Conservation (phyloP, 1,140 invertebrate genomes). For the Tigriopus japonicus region DNA sequence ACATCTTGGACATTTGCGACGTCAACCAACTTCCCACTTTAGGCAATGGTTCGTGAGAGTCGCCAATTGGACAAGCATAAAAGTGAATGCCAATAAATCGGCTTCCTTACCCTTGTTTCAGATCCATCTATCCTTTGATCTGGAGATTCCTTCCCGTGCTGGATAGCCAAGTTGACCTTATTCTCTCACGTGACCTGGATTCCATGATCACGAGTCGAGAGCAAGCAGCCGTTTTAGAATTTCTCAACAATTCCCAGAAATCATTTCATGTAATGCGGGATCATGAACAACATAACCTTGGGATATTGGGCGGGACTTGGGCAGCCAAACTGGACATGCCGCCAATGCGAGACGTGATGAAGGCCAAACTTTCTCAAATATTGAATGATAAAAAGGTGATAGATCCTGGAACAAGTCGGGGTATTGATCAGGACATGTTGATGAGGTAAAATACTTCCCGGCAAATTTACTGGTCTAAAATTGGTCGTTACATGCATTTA, state of each 20-base stretch:
- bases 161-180: slow-evolving; percentile 6
- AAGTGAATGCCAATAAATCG: too few relatives aligned
- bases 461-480: not conserved
- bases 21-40: too few relatives aligned
- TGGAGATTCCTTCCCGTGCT: slow-evolving; percentile 10
- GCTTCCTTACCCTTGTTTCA: too few relatives aligned
- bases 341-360: not conserved
- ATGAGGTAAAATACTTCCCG: not conserved
- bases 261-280: slow-evolving; percentile 8
- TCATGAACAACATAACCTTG: slow-evolving; percentile 3
- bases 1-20: too few relatives aligned
- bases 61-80: too few relatives aligned
- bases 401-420: not conserved
- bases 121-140: not conserved
- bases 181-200: slow-evolving; percentile 14
- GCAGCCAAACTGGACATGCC: not conserved
- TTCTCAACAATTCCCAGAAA: slow-evolving; percentile 2
- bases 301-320: slow-evolving; percentile 10
- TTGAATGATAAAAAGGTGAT: not conserved
- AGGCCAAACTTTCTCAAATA: not conserved
- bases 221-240: slow-evolving; percentile 16
- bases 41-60: too few relatives aligned
- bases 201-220: slow-evolving; percentile 15
- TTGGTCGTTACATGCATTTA: not conserved
- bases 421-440: not conserved